These are phyloP conservation scores for Nezara viridula DNA, from an alignment of 2,888 invertebrate species.

Conservation along the genomic window DNA sequence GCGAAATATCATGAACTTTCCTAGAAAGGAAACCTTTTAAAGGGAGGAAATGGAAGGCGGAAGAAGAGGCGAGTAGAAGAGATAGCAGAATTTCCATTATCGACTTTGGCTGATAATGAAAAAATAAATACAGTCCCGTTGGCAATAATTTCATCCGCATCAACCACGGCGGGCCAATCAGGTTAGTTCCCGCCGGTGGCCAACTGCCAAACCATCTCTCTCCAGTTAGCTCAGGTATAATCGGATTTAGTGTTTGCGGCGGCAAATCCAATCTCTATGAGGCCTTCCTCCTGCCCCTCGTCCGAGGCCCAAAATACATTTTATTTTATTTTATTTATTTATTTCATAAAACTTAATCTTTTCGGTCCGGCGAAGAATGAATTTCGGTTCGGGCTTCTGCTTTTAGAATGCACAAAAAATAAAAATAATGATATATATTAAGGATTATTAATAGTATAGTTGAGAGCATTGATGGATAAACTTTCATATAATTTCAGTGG, in stretches of 20 bases:
- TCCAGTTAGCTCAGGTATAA: not conserved
- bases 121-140: not conserved
- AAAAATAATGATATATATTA: too few relatives aligned
- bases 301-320: not conserved
- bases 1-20: not conserved
- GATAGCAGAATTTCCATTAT: conserved; percentile 3
- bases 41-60: not conserved
- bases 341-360: not conserved
- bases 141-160: conserved; percentile 26
- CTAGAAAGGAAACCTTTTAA: not conserved
- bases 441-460: too few relatives aligned
- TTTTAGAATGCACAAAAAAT: too few relatives aligned
- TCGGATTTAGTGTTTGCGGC: conserved; percentile 29
- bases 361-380: not conserved
- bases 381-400: too few relatives aligned
- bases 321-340: conserved; percentile 2
- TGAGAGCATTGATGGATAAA: too few relatives aligned
- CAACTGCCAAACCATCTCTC: conserved; percentile 6
- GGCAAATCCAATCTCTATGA: not conserved
- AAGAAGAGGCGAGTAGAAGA: not conserved
- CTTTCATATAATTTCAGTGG: too few relatives aligned
- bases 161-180: not conserved
- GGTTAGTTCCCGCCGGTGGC: not conserved
- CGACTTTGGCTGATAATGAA: not conserved
- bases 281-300: not conserved